Evolutionary conservation across 2,113 vertebrate genomes (phyloP).

Genomic region (Scalopus aquaticus): DNA sequence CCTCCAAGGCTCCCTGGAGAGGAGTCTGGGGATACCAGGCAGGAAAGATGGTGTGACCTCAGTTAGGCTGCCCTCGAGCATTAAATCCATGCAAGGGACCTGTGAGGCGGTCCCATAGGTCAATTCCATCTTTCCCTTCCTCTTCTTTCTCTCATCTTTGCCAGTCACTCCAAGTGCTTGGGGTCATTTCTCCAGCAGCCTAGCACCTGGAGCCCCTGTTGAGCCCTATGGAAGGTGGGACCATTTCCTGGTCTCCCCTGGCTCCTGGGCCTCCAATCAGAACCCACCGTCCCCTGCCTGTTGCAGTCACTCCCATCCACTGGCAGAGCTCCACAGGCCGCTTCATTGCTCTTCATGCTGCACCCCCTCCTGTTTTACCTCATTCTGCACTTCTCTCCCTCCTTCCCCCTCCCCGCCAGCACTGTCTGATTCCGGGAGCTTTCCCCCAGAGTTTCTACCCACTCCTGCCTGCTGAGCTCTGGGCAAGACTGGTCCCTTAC

Average conservation of each 20-base stretch:
- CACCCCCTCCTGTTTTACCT: not conserved
- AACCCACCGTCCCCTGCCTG: accelerated
- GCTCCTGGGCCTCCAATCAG: not conserved
- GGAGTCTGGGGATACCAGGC: accelerated
- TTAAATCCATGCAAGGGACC: not conserved
- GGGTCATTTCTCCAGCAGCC: no score
- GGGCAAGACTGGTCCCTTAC: not conserved
- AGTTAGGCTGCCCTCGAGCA: not conserved
- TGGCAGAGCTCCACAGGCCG: not conserved
- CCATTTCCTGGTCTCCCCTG: not conserved
- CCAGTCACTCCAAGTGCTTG: not conserved
- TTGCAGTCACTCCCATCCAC: not conserved
- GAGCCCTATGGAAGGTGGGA: not conserved
- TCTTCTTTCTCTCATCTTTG: not conserved
- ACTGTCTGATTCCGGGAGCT: not conserved
- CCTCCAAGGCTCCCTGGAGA: not conserved
- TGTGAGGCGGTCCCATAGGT: not conserved
- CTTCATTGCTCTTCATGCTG: not conserved
- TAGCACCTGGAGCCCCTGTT: not conserved
- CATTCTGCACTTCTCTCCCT: not conserved
- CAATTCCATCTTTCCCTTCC: not conserved
- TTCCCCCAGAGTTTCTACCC: not conserved
- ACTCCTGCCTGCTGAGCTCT: not conserved
- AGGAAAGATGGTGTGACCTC: not conserved
- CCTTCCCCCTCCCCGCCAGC: not conserved